Base-by-base conservation (phyloP, 2,888 invertebrate genomes). In the Baronia brevicornis region DNA sequence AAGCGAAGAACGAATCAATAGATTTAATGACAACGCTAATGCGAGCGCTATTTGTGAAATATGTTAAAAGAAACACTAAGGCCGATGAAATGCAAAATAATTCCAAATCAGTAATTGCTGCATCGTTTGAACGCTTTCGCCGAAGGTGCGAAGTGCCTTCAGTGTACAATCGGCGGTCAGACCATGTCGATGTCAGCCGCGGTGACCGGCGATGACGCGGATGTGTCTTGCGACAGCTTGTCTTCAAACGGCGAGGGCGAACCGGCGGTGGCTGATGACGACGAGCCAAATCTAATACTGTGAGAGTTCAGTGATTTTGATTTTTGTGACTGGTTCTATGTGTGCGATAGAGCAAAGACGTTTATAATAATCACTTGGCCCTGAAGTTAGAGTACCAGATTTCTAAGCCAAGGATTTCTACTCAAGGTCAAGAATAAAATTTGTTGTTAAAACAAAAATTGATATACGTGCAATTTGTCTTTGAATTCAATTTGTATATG, bases 171-270 rank as follows among this genome's bases (percentile, higher is more conserved):
- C 41, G 38, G 41, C 49, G 49, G 57, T 57, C 51, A 48, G 39
- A 46, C 42, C 58, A 43, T 50, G 49, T 37, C 44, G 17, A 35
- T 36, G 33, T 36, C 56, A 53, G 51, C 48, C 46, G 48, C 44
- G 41, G 13, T 28, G 24, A 6, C 14, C 41, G 36, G 36, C 39
- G 42, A 41, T 27, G 30, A 32, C 40, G 34, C 41, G 11, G 63
- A 64, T 35, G 72, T 79, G 54, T 74, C 78, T 18, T 68, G 63
- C 14, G 82, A 80, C 54, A 80, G 80, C 46, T 48, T 79, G 49
- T 68, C 68, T 27, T 45, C 39, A 27, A 55, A 51, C 33, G 59
- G 47, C 6, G 54, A 53, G 5, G 51, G 51, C 19, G 39, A 30
- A 3, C n/a, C n/a, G n/a, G 38, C 30, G 8, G 20, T 31, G 15